phyloP scores from a whole-genome alignment of 2,888 invertebrate genomes.

The Neoaliturus tenellus region DNA sequence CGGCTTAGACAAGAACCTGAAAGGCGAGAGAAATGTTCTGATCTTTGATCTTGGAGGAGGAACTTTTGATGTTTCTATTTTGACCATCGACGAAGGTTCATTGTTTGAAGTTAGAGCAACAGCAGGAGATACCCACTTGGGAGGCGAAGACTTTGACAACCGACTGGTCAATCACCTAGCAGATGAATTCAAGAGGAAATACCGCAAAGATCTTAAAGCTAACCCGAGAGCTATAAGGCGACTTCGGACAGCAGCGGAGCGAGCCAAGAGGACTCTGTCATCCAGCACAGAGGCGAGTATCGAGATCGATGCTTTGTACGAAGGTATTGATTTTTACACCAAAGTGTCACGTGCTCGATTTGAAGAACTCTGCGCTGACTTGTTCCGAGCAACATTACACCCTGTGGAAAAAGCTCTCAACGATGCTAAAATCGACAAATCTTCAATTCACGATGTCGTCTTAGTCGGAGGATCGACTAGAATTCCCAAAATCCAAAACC shows the following conservation, averaged over 20 bases:
- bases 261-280: constrained; percentile 75
- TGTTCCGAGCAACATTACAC: constrained; percentile 81
- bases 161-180: constrained; percentile 77
- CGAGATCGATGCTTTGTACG: constrained; percentile 74
- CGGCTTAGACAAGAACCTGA: constrained; percentile 75
- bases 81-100: constrained; percentile 71
- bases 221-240: constrained; percentile 73
- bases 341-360: constrained; percentile 85
- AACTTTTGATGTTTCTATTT: constrained; percentile 90
- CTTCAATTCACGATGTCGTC: constrained; percentile 72
- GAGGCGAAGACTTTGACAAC: constrained; percentile 81
- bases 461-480: constrained; percentile 73
- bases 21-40: constrained; percentile 81
- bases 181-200: constrained; percentile 76
- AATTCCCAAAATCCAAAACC: constrained; percentile 74
- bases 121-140: constrained; percentile 90
- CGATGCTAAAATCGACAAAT: constrained; percentile 73
- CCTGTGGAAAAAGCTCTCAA: constrained; percentile 72
- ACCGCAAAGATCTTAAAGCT: constrained; percentile 72
- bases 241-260: constrained; percentile 74
- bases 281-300: constrained; percentile 75
- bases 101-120: constrained; percentile 83
- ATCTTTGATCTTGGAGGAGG: constrained; percentile 74
- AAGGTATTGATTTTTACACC: constrained; percentile 78
- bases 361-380: constrained; percentile 83